phyloP scores from a whole-genome alignment of 1,140 invertebrate genomes.

The Diploscapter pachys region DNA sequence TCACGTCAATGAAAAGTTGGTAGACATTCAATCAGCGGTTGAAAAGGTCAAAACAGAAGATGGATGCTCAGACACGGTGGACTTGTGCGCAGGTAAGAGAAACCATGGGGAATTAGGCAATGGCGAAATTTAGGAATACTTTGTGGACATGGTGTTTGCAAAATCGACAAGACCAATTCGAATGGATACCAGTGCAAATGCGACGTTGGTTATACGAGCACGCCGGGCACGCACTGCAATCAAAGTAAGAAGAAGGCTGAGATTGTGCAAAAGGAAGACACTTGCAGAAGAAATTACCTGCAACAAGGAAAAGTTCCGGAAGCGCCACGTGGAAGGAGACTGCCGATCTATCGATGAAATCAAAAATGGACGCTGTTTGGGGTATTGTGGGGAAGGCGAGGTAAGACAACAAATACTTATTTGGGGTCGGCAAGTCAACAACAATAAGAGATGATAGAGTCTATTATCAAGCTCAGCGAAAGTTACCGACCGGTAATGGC shows the following conservation, averaged over 20 bases:
- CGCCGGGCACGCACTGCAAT: constrained; percentile 79
- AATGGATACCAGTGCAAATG: constrained; percentile 82
- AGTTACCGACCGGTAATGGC: constrained; percentile 1
- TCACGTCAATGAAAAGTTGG: constrained; percentile 85
- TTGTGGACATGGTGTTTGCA: constrained; percentile 83
- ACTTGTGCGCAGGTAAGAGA: constrained; percentile 69
- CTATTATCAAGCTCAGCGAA: background rate
- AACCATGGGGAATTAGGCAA: background rate
- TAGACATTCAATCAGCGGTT: constrained; percentile 80
- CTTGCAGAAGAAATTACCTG: constrained; percentile 70
- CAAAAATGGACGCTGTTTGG: constrained; percentile 80
- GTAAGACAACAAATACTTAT: background rate
- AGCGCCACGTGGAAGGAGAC: constrained; percentile 81
- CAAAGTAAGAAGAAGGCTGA: constrained; percentile 69
- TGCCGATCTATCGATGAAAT: constrained; percentile 82
- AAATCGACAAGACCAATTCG: constrained; percentile 68
- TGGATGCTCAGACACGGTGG: constrained; percentile 57
- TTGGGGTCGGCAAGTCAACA: background rate
- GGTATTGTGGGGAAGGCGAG: constrained; percentile 62
- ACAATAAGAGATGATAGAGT: background rate
- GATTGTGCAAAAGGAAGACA: background rate
- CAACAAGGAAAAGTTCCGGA: constrained; percentile 80
- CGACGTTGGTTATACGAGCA: constrained; percentile 72
- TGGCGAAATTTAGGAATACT: constrained; percentile 66
- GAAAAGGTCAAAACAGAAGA: constrained; percentile 67